A percentile compares a stretch with the other conserved stretches of the same genome.
Evolutionary conservation across 2,888 invertebrate species (phyloP).

Genomic region (Macropis europaea): DNA sequence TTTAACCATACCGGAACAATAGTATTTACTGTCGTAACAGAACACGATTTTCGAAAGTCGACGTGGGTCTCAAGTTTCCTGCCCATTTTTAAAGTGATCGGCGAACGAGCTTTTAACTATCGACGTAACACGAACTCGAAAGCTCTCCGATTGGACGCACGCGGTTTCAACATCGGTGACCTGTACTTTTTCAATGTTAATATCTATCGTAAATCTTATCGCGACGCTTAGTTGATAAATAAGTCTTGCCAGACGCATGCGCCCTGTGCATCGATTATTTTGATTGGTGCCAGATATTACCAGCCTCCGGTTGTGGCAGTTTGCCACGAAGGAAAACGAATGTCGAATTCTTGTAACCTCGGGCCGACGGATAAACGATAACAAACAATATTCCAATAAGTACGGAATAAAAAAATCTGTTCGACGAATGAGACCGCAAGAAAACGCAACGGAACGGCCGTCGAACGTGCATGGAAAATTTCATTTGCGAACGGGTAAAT

Average conservation of each 20-base stretch:
- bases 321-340: conserved; percentile 55
- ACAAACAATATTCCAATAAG: conserved; percentile 4
- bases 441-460: neutral
- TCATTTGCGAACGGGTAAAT: neutral
- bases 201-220: conserved; percentile 40
- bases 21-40: too few species aligned
- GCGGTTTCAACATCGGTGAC: neutral
- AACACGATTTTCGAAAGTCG: too few species aligned
- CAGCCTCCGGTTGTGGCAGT: conserved; percentile 50
- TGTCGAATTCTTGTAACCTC: conserved; percentile 46
- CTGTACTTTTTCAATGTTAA: conserved; percentile 36
- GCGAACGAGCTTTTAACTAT: neutral
- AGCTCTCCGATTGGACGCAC: neutral
- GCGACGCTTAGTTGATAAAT: conserved; percentile 54
- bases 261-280: conserved; percentile 60
- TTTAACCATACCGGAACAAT: too few species aligned
- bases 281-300: conserved; percentile 56
- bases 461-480: too few species aligned
- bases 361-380: conserved; percentile 18
- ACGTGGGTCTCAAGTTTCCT: too few species aligned
- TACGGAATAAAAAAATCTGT: neutral
- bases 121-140: neutral
- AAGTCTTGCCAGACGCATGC: conserved; percentile 54
- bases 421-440: neutral
- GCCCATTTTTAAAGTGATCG: too few species aligned